These are phyloP conservation scores for Pogonophryne albipinna DNA, from an alignment of 2,797 vertebrate species.

Conservation along the genomic window DNA sequence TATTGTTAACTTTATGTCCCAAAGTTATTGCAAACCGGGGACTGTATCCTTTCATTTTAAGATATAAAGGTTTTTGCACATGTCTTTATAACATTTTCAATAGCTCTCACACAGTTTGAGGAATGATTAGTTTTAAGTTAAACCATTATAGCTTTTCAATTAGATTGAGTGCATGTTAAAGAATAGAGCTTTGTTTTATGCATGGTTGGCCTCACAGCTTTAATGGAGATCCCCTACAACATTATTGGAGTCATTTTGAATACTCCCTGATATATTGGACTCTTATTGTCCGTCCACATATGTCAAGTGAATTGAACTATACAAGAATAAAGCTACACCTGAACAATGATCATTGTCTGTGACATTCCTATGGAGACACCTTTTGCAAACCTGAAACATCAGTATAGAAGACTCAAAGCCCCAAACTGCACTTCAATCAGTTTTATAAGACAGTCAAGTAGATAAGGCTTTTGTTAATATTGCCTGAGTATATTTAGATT, in stretches of 20 bases:
- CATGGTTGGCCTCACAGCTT: background rate
- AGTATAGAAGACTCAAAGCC: constrained; percentile 43
- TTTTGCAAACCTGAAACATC: constrained; percentile 34
- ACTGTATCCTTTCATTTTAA: constrained; percentile 42
- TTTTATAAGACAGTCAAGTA: constrained; percentile 44
- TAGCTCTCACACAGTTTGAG: background rate
- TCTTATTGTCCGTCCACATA: constrained; percentile 15
- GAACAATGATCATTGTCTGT: constrained; percentile 30
- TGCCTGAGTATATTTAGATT: constrained; percentile 66
- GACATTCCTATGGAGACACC: constrained; percentile 29
- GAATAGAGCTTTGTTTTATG: background rate
- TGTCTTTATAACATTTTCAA: background rate
- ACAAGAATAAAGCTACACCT: constrained; percentile 13
- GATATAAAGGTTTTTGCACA: background rate
- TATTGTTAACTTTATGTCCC: constrained; percentile 45
- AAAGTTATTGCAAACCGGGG: constrained; percentile 31
- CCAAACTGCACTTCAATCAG: constrained; percentile 46
- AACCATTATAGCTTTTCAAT: background rate
- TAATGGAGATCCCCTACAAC: constrained; percentile 35
- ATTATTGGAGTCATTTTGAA: constrained; percentile 33
- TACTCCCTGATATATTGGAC: constrained; percentile 38
- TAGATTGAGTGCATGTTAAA: background rate
- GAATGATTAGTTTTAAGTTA: constrained; percentile 10
- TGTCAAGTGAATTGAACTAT: constrained; percentile 24
- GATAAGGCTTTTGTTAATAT: constrained; percentile 77